Evolutionary conservation across 2,888 invertebrate species (phyloP).

Genomic region (Coelinius sp.): DNA sequence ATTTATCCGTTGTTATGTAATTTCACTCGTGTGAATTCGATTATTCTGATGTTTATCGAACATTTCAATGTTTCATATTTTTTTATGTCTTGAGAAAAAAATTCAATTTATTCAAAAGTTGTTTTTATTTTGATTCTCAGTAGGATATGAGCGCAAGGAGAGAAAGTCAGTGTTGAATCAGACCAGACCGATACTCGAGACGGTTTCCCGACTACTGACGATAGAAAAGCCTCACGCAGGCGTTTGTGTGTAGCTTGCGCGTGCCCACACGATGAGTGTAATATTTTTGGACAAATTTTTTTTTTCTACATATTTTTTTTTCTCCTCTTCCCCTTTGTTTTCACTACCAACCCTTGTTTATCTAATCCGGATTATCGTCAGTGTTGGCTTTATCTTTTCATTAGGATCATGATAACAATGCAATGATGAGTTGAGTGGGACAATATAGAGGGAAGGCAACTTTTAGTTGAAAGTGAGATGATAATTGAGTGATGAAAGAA

Average conservation of each 20-base stretch:
- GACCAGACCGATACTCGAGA: conserved; percentile 57
- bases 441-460: neutral
- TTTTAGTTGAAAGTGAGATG: too few relatives aligned
- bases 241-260: conserved; percentile 46
- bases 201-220: conserved; percentile 64
- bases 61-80: neutral
- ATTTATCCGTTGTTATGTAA: neutral
- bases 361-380: conserved; percentile 4
- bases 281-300: conserved; percentile 13
- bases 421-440: too few relatives aligned
- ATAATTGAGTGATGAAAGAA: too few relatives aligned
- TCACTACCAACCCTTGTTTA: conserved; percentile 3
- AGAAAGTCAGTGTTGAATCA: conserved; percentile 51
- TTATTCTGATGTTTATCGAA: too few relatives aligned
- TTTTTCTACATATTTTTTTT: neutral
- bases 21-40: neutral
- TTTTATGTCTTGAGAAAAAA: too few relatives aligned
- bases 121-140: neutral
- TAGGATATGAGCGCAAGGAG: conserved; percentile 42
- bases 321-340: neutral
- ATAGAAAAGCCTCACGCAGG: conserved; percentile 55
- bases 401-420: neutral
- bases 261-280: conserved; percentile 8
- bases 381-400: conserved; percentile 8
- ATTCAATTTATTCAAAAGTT: neutral